Conservation (phyloP, 2,113 vertebrate genomes). For the Silurus asotus region DNA sequence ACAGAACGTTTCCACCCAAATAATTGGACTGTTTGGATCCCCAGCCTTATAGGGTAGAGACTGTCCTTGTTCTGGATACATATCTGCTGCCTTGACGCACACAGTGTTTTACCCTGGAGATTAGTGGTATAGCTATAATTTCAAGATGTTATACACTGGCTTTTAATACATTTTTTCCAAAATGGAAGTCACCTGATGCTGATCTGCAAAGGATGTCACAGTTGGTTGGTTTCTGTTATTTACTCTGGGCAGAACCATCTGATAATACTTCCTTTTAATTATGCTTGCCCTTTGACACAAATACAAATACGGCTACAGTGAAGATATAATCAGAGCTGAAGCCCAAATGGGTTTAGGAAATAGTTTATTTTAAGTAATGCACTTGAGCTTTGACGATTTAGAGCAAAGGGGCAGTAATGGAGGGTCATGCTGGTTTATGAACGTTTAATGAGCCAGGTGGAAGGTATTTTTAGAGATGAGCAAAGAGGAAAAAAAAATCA, state of each 20-base stretch:
- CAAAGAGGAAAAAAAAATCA: no score
- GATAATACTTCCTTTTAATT: conserved; percentile 28
- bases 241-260: conserved; percentile 14
- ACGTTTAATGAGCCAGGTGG: not conserved
- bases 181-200: not conserved
- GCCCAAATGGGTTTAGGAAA: conserved; percentile 26
- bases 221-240: not conserved
- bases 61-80: conserved; percentile 8
- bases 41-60: not conserved
- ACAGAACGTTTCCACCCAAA: conserved; percentile 46
- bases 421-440: not conserved
- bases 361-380: conserved; percentile 20
- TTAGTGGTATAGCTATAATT: not conserved
- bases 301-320: not conserved
- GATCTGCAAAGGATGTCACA: not conserved
- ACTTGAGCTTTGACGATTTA: not conserved
- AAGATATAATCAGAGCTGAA: not conserved
- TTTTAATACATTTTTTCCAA: not conserved
- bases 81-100: not conserved
- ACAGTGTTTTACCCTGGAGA: not conserved
- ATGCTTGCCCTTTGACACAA: conserved; percentile 1
- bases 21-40: not conserved
- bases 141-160: not conserved
- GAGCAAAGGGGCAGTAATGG: not conserved
- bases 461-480: conserved; percentile 4